Base-by-base conservation (phyloP, 1,140 invertebrate species). In the Drosophila eugracilis region DNA sequence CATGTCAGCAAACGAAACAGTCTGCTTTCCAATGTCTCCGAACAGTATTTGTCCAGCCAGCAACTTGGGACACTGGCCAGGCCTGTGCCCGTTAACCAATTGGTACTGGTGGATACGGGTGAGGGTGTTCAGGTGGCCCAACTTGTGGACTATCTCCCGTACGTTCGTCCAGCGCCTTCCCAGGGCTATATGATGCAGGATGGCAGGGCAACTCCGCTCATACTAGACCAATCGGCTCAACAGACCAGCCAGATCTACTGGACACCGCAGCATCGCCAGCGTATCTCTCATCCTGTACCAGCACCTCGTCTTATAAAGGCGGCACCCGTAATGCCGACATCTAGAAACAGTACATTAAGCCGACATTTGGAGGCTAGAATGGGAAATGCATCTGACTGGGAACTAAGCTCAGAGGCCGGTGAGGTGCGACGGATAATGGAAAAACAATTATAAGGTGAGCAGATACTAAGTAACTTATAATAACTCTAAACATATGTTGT, bases 371-470 rank as follows among this genome's bases (percentile, higher is more conserved):
- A 36, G 22, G 62, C 44, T 1, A 60, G 22, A 19, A 66, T 58
- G 53, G 60, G 28, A 21, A 77, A 76, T n/a, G 39, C 72, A 9
- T 93, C 92, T 5, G 93, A 93, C 71, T 94, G 93, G 53, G 94
- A 94, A 78, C 94, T 94, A 66, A 94, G 94, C n/a, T 94, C 94
- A 6, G 94, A 95, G 79, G 94, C 93, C 36, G 93, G 93, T 4
- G 94, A 95, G 88, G 93, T 95, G 39, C 94, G 94, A 48, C 91
- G 93, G 66, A 94, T 95, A 58, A 91, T 95, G 91, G 93, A 93
- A 19, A 92, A 89, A 34, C 47, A 89, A 42, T 47, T 72, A 85
- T 83, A 89, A 92, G 75, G 79, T 76, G 53, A 58, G 73, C 69
- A 26, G 17, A 30, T n/a, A 1, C 30, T n/a, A 5, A 32, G 32